Conservation (phyloP, 1,140 invertebrate species). For the Drosophila busckii region DNA sequence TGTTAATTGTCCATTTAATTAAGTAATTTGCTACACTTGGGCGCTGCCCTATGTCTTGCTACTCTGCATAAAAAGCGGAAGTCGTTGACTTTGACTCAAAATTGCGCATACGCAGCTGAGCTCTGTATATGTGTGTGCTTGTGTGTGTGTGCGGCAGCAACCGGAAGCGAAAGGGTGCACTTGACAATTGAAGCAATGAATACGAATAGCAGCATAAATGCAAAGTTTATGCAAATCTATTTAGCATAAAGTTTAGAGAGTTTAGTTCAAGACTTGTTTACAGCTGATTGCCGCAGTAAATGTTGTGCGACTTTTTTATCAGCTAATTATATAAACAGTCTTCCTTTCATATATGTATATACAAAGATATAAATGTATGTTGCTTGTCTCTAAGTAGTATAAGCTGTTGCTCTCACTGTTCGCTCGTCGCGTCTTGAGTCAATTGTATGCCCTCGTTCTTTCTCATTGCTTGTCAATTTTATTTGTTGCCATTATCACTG, state of each 20-base stretch:
- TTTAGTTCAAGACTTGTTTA: background rate
- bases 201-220: constrained; percentile 10
- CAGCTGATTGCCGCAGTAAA: background rate
- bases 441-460: constrained; percentile 8
- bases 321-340: constrained; percentile 23
- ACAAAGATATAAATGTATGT: constrained; percentile 19
- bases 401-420: background rate
- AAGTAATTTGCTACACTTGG: constrained; percentile 68
- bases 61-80: constrained; percentile 49
- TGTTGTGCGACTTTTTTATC: constrained; percentile 20
- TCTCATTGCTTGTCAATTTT: too few relatives aligned
- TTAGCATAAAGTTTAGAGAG: background rate
- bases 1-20: constrained; percentile 78
- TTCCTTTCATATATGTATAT: background rate
- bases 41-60: constrained; percentile 12
- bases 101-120: constrained; percentile 24
- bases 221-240: constrained; percentile 9
- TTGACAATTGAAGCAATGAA: constrained; percentile 41
- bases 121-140: background rate
- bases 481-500: constrained; percentile 2
- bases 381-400: constrained; percentile 20
- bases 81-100: constrained; percentile 72
- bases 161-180: constrained; percentile 60
- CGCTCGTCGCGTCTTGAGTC: too few relatives aligned
- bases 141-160: constrained; percentile 24